phyloP scores from a whole-genome alignment of 2,113 vertebrate genomes.

The Anseranas semipalmata region DNA sequence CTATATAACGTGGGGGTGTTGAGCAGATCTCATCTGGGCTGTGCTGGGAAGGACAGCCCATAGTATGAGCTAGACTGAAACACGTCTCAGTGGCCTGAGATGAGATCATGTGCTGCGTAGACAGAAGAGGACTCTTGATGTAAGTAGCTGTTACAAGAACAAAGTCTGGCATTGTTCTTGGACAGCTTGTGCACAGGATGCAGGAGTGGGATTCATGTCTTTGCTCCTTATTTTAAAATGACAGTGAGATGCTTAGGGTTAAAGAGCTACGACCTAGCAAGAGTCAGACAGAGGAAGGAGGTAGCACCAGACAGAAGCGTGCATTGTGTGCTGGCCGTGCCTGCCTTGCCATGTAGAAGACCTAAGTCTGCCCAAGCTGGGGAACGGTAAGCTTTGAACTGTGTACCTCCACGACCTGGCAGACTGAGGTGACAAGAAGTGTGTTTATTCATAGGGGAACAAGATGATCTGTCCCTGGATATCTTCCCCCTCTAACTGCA shows the following conservation, averaged over 20 bases:
- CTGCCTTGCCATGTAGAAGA: neutral
- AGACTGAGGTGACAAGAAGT: neutral
- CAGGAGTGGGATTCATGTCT: neutral
- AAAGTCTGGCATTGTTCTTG: neutral
- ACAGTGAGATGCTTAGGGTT: neutral
- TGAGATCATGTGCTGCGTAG: neutral
- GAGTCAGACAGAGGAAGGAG: neutral
- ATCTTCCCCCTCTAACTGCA: too few species aligned
- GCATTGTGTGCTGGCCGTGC: fast-evolving
- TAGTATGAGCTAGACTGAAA: neutral
- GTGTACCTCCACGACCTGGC: neutral
- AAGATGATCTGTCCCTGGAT: neutral
- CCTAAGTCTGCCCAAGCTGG: neutral
- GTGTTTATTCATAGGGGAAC: neutral
- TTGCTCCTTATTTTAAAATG: too few species aligned
- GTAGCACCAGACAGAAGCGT: neutral
- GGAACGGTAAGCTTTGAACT: neutral
- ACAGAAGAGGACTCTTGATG: neutral
- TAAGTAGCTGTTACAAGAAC: neutral
- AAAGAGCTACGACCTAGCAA: neutral
- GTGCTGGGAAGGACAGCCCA: neutral
- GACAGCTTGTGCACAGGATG: neutral
- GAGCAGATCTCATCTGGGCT: neutral
- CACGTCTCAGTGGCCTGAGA: neutral
- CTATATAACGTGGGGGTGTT: fast-evolving